Evolutionary conservation across 1,140 invertebrate species (phyloP).

Genomic region (Colletes gigas): DNA sequence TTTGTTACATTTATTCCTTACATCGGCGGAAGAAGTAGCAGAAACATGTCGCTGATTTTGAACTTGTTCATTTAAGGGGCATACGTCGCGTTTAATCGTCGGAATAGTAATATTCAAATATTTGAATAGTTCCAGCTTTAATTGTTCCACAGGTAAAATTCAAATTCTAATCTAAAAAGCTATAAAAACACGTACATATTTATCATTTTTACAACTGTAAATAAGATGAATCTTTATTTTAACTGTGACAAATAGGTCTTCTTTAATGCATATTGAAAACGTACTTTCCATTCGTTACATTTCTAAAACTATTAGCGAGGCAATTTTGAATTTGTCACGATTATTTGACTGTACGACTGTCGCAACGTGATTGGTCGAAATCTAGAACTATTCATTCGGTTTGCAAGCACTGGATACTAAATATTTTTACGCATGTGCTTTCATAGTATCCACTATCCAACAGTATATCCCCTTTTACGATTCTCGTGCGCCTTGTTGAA

Average conservation of each 20-base stretch:
- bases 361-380: not conserved
- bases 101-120: too few species aligned
- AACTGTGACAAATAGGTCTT: not conserved
- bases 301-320: not conserved
- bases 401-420: not conserved
- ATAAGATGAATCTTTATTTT: not conserved
- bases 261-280: not conserved
- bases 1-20: not conserved
- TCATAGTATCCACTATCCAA: not conserved
- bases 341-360: too few species aligned
- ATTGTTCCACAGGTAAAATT: not conserved
- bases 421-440: constrained; percentile 35
- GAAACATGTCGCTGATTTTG: too few species aligned
- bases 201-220: not conserved
- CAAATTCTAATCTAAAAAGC: not conserved
- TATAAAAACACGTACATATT: not conserved
- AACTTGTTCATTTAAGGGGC: too few species aligned
- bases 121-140: too few species aligned
- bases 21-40: too few species aligned
- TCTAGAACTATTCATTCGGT: not conserved
- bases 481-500: not conserved
- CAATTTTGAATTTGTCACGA: not conserved
- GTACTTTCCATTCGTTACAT: not conserved
- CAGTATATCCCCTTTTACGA: not conserved
- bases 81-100: too few species aligned